Conservation (phyloP, 2,797 vertebrate species). For the Chaetodon trifasciatus region DNA sequence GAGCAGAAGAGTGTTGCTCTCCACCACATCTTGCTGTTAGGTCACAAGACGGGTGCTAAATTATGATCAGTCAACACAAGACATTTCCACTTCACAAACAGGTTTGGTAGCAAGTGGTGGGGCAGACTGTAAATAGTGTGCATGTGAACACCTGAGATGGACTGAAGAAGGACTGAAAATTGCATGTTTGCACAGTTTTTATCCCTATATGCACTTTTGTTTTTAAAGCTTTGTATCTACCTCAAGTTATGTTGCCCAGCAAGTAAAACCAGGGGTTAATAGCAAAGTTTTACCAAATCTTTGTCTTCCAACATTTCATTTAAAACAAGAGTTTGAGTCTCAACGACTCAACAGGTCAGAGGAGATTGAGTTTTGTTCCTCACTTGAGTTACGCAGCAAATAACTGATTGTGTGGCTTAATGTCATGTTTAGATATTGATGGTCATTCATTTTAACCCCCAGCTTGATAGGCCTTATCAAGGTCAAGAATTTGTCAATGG, state of each 20-base stretch:
- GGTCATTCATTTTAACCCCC: background rate
- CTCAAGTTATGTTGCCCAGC: background rate
- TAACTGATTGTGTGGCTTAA: background rate
- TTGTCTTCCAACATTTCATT: background rate
- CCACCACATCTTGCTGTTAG: background rate
- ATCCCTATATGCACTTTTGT: no score
- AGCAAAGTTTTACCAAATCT: background rate
- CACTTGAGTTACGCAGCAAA: background rate
- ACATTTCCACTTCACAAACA: slow-evolving; percentile 3
- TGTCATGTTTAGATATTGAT: background rate
- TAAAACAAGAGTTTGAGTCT: background rate
- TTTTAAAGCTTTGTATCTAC: no score
- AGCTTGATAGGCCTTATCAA: slow-evolving; percentile 7
- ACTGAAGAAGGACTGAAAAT: background rate
- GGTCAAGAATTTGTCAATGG: slow-evolving; percentile 28
- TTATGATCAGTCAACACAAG: background rate
- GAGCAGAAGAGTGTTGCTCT: background rate
- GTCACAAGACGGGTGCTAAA: background rate
- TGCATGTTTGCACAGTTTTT: background rate
- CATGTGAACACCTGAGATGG: background rate
- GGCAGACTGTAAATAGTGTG: background rate
- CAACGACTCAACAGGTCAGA: no score
- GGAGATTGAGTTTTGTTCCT: background rate
- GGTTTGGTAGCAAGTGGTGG: background rate
- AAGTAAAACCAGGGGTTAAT: background rate